Base-by-base conservation (phyloP, 2,888 invertebrate species). In the Hartigia nigra region DNA sequence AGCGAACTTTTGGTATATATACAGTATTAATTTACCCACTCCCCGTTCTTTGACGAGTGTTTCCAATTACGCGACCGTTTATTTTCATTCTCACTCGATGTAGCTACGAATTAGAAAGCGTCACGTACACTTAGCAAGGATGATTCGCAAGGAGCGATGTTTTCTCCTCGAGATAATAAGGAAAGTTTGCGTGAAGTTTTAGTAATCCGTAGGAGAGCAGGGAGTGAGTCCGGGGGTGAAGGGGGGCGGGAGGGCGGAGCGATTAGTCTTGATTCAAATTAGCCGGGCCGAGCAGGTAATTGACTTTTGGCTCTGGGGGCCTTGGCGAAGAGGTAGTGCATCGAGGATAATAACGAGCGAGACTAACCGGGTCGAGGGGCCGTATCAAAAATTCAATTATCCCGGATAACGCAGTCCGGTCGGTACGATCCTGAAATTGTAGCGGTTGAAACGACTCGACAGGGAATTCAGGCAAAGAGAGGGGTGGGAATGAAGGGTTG, bases 151-250 rank as follows among this genome's bases (percentile, higher is more conserved):
- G 55, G 55, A 55, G 23, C 14, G 55, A 55, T 23, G 23, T 55
- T 55, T 55, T 55, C 55, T 55, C 55, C 55, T 55, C 14, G 55
- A 55, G 55, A 55, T 55, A 55, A 55, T 55, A 55, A 55, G 55
- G 55, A 55, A 86, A 88, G 85, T 87, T 87, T 79, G 82, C 81
- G 81, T 82, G 9, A 83, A 88, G 88, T 85, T 88, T 88, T 85
- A 82, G 83, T 84, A 86, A 87, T 86, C 82, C 82, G 75, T 81
- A 55, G 2, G 23, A 55, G 55, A 14, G 55, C 5, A 78, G 78
- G 82, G 69, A 31, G 75, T 72, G 78, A 70, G 78, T 70, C n/a
- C n/a, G n/a, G n/a, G 34, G 34, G 4, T 69, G 75, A 32, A 77
- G 81, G 80, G 84, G 82, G 76, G 78, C 79, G 84, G 81, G 75